Base-by-base conservation (phyloP, 2,113 vertebrate species). In the Xerus inauris region DNA sequence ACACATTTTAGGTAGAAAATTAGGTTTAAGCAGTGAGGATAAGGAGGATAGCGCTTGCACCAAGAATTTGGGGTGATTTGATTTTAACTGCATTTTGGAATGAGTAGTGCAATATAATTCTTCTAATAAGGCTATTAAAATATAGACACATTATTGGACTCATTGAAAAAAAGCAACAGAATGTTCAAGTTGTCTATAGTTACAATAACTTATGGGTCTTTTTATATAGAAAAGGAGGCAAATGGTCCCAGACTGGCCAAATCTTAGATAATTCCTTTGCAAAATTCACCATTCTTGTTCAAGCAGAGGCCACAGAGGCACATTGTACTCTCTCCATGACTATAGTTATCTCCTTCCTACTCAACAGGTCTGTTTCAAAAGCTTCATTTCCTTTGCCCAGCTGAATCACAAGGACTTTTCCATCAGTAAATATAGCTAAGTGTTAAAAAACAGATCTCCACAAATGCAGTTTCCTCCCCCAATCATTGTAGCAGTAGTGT, bases 91-190 rank as follows among this genome's bases (percentile, higher is more conserved):
- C n/a, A 54, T 85, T 86, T 77, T 87, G 42, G 84, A 85, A 83
- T 95, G 28, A 8, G 30, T 51, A 62, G 45, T 85, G 20, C 24
- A 54, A 72, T 38, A 72, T 5, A 71, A 73, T 86, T 93, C 38
- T 93, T 72, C 59, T 90, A 62, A 89, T 45, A 94, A 87, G 11
- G 77, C 59, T 81, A 87, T 89, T 83, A 35, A 82, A 88, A 82
- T 72, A 24, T 77, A 69, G 40, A 40, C 7, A 81, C 62, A 59
- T 51, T 72, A 67, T 62, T 42, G 45, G 26, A 87, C 42, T 87
- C 32, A 59, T 49, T 65, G 30, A 17, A 32, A 54, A 82, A 80
- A 84, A 88, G 62, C 4, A 45, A 26, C 22, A 77, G 14, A 84
- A 72, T 80, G 19, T 14, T 87, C 32, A 62, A 64, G 19, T 13